Evolutionary conservation across 2,797 vertebrate species (phyloP), one percentile per base, ranked within the genome.

Genomic region (Centropyge bicolor): DNA sequence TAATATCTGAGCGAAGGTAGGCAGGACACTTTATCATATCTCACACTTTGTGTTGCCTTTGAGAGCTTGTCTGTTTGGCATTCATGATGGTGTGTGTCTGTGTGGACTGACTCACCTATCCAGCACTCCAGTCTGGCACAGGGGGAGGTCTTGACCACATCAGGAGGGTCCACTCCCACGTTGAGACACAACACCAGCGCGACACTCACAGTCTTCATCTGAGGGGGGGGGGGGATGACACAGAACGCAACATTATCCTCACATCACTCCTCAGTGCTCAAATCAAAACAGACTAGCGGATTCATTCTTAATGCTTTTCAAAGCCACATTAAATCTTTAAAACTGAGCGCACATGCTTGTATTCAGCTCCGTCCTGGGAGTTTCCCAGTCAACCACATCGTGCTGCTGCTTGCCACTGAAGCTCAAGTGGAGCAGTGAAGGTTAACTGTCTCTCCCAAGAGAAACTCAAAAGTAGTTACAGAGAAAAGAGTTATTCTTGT

Each of bases 201-300:
- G 36, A 99, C 98, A 1, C 98, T 99, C 41, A 99, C 98, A 0
- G 98, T 99, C 96, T 99, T 99, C 98, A 99, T 99, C 98, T 99
- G 91, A 16, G 27, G 27, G 4, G 27, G n/a, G n/a, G n/a, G 48
- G 64, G 62, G 82, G 49, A 61, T 49, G 14, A 73, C 14, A 78
- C 0, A 70, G 7, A 66, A 70, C 24, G 49, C 27, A 48, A 31
- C 10, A 8, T 76, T 16, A 78, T 9, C 14, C 3, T 27, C 22
- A 68, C 46, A 54, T 8, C 48, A 45, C 11, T 20, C 41, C 57
- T 8, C 43, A 40, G 16, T 14, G 35, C 40, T 56, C 6, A 5
- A 3, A 63, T 60, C 55, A 13, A 31, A 60, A 63, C 45, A 51
- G 36, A 46, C 17, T 8, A 16, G 2, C 45, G 19, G 56, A 45